Percentiles rank a stretch among this genome's conserved stretches.
Conservation (phyloP, 2,797 vertebrate genomes). For the Amazonetta brasiliensis region DNA sequence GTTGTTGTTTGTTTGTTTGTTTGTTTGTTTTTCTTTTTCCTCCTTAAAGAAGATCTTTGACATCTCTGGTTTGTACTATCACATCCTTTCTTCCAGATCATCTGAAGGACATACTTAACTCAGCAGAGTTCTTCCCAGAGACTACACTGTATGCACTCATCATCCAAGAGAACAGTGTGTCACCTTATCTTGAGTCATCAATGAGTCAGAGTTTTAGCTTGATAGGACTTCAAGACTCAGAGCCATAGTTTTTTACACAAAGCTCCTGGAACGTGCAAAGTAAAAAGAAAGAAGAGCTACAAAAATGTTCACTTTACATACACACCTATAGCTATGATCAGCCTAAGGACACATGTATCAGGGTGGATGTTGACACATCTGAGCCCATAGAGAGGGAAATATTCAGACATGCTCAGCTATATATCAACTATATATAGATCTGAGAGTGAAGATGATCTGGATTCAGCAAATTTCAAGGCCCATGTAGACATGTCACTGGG, state of each 20-base stretch:
- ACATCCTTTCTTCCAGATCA: not conserved
- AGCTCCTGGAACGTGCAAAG: not conserved
- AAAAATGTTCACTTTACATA: not conserved
- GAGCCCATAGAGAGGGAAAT: not conserved
- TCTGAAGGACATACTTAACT: conserved; percentile 61
- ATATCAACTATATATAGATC: not conserved
- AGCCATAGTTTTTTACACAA: not conserved
- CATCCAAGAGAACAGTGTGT: conserved; percentile 31
- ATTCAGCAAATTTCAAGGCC: not conserved
- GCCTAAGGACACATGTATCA: not conserved
- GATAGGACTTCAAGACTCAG: not conserved
- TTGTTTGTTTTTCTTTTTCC: not conserved
- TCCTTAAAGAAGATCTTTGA: not conserved
- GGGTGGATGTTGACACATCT: not conserved
- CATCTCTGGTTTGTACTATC: not conserved
- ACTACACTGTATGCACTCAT: conserved; percentile 8
- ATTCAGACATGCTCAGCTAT: not conserved
- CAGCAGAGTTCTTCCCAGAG: conserved; percentile 46
- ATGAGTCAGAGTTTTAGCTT: conserved; percentile 37
- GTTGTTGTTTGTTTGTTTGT: not conserved
- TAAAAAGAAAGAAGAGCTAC: not conserved
- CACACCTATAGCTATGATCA: not conserved
- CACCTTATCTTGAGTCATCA: conserved; percentile 56
- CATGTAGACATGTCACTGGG: not conserved
- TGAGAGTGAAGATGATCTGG: not conserved